Evolutionary conservation across 2,888 invertebrate genomes (phyloP).

Genomic region (Lissonota sp.): DNA sequence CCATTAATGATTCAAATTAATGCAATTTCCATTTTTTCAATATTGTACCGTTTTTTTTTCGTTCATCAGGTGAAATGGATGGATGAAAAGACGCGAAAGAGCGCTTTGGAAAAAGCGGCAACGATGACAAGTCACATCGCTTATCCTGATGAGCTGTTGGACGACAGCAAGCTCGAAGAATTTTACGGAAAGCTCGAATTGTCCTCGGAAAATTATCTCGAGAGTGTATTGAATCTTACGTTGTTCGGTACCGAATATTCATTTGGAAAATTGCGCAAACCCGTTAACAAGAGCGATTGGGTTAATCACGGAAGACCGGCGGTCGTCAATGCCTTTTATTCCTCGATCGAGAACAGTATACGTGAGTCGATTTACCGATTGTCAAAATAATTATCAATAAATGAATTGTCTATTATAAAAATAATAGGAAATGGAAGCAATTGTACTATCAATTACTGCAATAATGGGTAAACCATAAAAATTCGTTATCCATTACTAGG

Average conservation of each 20-base stretch:
- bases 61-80: constrained; percentile 93
- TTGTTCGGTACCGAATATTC: constrained; percentile 85
- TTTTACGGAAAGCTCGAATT: constrained; percentile 88
- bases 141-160: constrained; percentile 95
- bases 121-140: constrained; percentile 96
- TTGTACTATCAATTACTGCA: too few species aligned
- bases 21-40: too few species aligned
- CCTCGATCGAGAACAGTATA: constrained; percentile 85
- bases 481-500: too few species aligned
- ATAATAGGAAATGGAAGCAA: too few species aligned
- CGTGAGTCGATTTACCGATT: constrained; percentile 80
- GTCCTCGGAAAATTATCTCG: constrained; percentile 82
- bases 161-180: constrained; percentile 91
- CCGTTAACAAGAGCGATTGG: constrained; percentile 86
- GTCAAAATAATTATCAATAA: too few species aligned
- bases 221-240: constrained; percentile 84
- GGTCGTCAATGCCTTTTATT: constrained; percentile 86
- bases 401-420: too few species aligned
- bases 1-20: too few species aligned
- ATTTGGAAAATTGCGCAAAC: constrained; percentile 84
- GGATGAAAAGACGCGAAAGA: constrained; percentile 92
- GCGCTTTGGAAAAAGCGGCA: constrained; percentile 92
- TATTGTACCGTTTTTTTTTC: not conserved
- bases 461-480: too few species aligned
- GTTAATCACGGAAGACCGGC: constrained; percentile 84